Evolutionary conservation across 2,888 invertebrate species (phyloP).

Genomic region (Ashinkailepas kermadecensis): DNA sequence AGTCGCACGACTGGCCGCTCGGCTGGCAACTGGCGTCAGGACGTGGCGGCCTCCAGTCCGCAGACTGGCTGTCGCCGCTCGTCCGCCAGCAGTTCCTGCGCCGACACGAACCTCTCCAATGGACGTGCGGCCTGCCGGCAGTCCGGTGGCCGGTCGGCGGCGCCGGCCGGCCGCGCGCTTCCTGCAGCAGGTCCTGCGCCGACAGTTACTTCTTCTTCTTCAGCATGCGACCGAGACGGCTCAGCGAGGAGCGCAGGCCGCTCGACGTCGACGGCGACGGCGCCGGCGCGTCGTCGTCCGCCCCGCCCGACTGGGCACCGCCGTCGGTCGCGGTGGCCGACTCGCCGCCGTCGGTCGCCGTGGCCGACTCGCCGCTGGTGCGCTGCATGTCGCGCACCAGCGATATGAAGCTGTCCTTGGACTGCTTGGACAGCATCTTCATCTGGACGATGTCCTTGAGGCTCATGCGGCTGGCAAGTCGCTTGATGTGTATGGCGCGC

Average conservation of each 20-base stretch:
- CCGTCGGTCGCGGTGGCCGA: background rate
- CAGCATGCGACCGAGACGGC: no score
- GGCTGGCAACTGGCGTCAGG: no score
- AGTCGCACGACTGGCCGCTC: no score
- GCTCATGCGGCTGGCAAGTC: conserved; percentile 24
- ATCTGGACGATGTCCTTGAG: conserved; percentile 26
- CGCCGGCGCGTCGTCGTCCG: no score
- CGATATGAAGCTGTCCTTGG: background rate
- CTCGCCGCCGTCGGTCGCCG: background rate
- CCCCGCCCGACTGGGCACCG: background rate
- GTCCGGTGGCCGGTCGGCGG: background rate
- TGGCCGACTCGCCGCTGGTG: background rate
- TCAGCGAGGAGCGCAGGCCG: background rate
- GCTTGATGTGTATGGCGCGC: conserved; percentile 37
- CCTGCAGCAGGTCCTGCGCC: background rate
- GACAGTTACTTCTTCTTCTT: background rate
- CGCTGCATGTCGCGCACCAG: background rate
- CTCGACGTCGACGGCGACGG: background rate
- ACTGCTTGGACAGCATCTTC: conserved; percentile 1
- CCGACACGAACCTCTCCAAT: background rate
- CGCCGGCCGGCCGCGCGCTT: background rate
- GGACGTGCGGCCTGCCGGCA: background rate
- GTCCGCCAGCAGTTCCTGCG: background rate
- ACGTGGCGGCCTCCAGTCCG: no score
- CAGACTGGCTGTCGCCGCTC: no score